Conservation (phyloP, 1,140 invertebrate genomes). For the Eumaeus atala region DNA sequence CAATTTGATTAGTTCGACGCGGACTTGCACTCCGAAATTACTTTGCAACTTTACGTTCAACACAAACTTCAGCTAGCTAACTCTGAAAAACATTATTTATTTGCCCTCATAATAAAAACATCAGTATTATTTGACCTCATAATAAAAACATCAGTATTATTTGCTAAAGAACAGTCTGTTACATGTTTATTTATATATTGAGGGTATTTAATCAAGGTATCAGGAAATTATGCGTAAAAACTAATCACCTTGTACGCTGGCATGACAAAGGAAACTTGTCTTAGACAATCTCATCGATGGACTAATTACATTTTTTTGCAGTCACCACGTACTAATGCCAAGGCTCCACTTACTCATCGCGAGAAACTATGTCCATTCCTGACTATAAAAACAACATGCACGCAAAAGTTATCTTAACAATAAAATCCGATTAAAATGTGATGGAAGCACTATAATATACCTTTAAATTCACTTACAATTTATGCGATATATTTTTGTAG, state of each 20-base stretch:
- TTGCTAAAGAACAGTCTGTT: too few relatives aligned
- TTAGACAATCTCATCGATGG: slow-evolving; percentile 52
- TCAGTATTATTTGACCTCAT: too few relatives aligned
- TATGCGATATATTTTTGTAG: slow-evolving; percentile 36
- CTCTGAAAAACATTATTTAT: slow-evolving; percentile 29
- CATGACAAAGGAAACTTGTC: slow-evolving; percentile 65
- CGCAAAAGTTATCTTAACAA: slow-evolving; percentile 49
- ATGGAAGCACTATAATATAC: slow-evolving; percentile 55
- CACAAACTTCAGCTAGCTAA: slow-evolving; percentile 45
- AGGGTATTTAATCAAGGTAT: slow-evolving; percentile 29
- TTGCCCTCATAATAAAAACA: too few relatives aligned
- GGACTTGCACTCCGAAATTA: slow-evolving; percentile 68
- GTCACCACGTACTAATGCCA: slow-evolving; percentile 60
- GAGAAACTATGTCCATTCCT: slow-evolving; percentile 61
- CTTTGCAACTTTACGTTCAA: slow-evolving; percentile 56
- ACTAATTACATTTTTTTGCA: slow-evolving; percentile 65
- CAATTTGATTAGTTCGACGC: slow-evolving; percentile 68
- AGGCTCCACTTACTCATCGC: slow-evolving; percentile 64
- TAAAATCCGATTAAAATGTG: slow-evolving; percentile 33
- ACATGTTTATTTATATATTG: too few relatives aligned
- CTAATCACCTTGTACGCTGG: slow-evolving; percentile 35
- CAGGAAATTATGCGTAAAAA: slow-evolving; percentile 36
- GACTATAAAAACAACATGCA: slow-evolving; percentile 49
- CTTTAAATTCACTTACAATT: slow-evolving; percentile 36
- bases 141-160: too few relatives aligned